These are phyloP conservation scores for Microcebus murinus DNA, from an alignment of 2,113 vertebrate genomes.

Conservation along the genomic window DNA sequence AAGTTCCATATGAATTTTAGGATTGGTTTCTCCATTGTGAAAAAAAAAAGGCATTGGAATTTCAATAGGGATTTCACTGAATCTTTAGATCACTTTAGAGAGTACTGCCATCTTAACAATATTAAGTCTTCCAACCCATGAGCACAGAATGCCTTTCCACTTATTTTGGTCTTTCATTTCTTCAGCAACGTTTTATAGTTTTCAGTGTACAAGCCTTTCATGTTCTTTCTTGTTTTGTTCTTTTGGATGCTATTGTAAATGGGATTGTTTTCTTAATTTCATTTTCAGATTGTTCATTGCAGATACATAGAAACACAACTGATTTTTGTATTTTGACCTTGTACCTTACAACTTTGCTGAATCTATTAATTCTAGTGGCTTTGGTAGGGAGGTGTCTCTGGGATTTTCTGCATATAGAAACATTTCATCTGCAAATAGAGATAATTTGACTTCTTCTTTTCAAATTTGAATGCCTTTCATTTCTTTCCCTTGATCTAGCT, in stretches of 20 bases:
- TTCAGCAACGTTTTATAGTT: not conserved
- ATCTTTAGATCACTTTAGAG: not conserved
- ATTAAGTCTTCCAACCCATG: not conserved
- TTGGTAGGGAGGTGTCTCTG: not conserved
- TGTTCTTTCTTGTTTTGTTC: not conserved
- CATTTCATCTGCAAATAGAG: not conserved
- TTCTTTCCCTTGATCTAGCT: not conserved
- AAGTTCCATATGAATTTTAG: not conserved
- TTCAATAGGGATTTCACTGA: not conserved
- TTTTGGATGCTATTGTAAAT: not conserved
- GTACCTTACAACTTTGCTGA: not conserved
- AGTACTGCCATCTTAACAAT: not conserved
- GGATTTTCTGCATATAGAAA: not conserved
- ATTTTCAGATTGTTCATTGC: not conserved
- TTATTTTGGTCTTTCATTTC: not conserved
- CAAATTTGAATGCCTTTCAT: not conserved
- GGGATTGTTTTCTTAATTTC: not conserved
- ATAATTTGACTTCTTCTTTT: not conserved
- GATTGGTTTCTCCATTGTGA: not conserved
- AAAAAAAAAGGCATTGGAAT: not conserved
- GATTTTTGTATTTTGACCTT: not conserved
- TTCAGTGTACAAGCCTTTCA: not conserved
- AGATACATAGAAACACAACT: not conserved
- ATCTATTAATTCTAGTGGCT: not conserved
- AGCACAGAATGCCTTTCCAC: not conserved